Evolutionary conservation across 2,888 invertebrate species (phyloP), one percentile per base, ranked within the genome.

Genomic region (Agrochola lychnidis): DNA sequence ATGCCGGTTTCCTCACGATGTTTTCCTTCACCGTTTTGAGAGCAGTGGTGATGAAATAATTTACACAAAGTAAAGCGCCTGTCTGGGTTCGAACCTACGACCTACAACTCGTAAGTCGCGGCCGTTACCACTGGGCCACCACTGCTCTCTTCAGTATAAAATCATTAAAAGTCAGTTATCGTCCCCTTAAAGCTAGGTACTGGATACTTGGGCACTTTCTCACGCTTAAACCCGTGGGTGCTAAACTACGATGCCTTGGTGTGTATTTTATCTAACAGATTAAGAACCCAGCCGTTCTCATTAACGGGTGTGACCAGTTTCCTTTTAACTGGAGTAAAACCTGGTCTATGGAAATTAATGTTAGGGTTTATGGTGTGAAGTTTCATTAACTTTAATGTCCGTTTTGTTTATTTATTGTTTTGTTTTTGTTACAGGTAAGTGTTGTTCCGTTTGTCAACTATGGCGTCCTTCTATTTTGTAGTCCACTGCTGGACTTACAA

Each of bases 351-450:
- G n/a, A 36, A 42, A 67, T 81, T n/a, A 56, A 42, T 81, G 30
- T 4, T 56, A 78, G 12, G 6, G 0, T n/a, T 3, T 16, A 53
- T 36, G n/a, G 48, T 42, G 69, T 64, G 59, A 53, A 40, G 22
- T 72, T 61, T 22, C 5, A 64, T 76, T 61, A 62, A 36, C 4
- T 45, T 51, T 42, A 7, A 40, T 5, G 14, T 45, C 14, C 14
- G 14, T 36, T 63, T 62, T 56, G 45, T 73, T 57, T 22, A 62
- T 51, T 30, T 6, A 62, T n/a, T 51, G 3, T 45, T 25, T 40
- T 36, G 0, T 59, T 72, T 63, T 79, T 82, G 82, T 82, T 82
- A 12, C 83, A 82, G 83, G 83, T 83, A 80, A 80, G 10, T n/a
- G 4, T 4, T 12, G 4, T 42, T 51, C 16, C 2, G n/a, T 1